Conservation (phyloP, 1,140 invertebrate genomes). For the Acromyrmex echinatior region DNA sequence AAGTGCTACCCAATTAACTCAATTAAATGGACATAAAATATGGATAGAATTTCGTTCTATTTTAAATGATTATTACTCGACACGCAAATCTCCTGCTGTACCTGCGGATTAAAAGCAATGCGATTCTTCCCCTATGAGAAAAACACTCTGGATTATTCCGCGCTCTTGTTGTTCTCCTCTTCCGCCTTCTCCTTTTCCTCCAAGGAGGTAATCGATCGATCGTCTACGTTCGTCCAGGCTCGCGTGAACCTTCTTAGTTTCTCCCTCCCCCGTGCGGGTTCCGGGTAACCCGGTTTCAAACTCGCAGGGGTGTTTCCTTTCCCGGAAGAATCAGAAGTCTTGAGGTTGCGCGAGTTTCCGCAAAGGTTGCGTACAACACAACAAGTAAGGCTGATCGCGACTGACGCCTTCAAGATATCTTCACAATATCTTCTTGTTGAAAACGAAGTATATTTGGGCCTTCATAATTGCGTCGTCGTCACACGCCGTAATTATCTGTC, state of each 20-base stretch:
- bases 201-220: slow-evolving; percentile 39
- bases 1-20: background rate
- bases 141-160: slow-evolving; percentile 24
- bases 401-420: slow-evolving; percentile 4
- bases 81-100: background rate
- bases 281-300: slow-evolving; percentile 36
- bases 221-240: slow-evolving; percentile 41
- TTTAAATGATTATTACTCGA: background rate
- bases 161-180: slow-evolving; percentile 35
- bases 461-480: slow-evolving; percentile 68
- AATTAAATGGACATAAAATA: background rate
- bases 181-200: background rate
- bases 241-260: slow-evolving; percentile 35
- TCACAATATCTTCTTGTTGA: slow-evolving; percentile 78
- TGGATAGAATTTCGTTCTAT: background rate
- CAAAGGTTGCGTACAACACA: slow-evolving; percentile 8
- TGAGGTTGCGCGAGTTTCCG: slow-evolving; percentile 1
- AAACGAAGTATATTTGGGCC: slow-evolving; percentile 76
- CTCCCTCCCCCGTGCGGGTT: slow-evolving; percentile 5
- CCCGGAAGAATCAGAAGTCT: slow-evolving; percentile 9
- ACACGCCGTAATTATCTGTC: slow-evolving; percentile 64
- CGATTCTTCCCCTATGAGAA: slow-evolving; percentile 1
- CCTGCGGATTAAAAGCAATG: slow-evolving; percentile 27
- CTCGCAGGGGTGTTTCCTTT: slow-evolving; percentile 18
- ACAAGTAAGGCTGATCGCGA: background rate